Conservation (phyloP, 2,113 vertebrate species). For the Lynx canadensis region DNA sequence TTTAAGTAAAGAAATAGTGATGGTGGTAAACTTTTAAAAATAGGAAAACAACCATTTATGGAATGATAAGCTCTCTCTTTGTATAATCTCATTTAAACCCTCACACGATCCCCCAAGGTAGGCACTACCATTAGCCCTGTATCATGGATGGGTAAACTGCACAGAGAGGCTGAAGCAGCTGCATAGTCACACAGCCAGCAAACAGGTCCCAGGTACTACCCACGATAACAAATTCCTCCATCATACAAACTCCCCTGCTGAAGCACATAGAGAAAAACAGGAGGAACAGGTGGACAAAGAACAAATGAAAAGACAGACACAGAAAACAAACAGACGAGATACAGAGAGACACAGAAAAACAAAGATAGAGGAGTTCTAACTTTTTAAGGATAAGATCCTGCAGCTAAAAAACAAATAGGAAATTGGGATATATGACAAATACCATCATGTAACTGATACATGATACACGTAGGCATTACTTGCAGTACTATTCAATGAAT, state of each 20-base stretch:
- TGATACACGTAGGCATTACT: neutral
- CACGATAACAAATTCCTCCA: neutral
- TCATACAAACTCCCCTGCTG: neutral
- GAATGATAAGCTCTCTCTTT: neutral
- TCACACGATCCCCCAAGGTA: neutral
- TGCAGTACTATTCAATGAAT: neutral
- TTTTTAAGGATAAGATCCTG: neutral
- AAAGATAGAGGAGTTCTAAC: neutral
- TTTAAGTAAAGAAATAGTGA: constrained; percentile 8
- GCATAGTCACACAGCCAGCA: neutral
- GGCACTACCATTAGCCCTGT: neutral
- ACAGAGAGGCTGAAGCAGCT: neutral
- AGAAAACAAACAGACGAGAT: neutral
- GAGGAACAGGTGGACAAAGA: neutral
- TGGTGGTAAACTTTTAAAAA: neutral
- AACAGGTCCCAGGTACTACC: neutral
- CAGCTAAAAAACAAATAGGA: neutral
- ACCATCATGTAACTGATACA: neutral
- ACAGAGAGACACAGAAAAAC: neutral
- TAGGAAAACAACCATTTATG: neutral
- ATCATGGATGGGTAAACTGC: neutral
- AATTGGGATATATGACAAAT: neutral
- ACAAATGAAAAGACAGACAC: neutral
- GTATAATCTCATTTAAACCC: neutral
- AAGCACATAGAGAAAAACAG: neutral